phyloP scores from a whole-genome alignment of 2,888 invertebrate genomes.

The Chymomyza procnemis region DNA sequence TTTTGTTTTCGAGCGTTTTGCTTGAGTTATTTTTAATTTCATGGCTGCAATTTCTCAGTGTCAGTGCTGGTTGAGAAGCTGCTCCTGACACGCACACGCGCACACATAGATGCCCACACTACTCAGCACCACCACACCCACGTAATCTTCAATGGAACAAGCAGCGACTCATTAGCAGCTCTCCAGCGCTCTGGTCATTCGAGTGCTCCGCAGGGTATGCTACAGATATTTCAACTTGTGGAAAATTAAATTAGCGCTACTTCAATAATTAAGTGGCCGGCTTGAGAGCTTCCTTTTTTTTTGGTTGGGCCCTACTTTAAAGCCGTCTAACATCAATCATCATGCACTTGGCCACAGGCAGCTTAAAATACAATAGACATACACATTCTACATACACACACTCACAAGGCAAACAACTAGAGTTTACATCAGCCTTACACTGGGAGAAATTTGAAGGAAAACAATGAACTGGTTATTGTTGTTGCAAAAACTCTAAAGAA shows the following conservation, averaged over 20 bases:
- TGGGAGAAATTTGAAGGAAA: not conserved
- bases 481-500: too few relatives aligned
- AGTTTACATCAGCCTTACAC: not conserved
- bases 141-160: slow-evolving; percentile 16
- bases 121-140: not conserved
- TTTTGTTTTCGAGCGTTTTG: slow-evolving; percentile 64
- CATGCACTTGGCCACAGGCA: not conserved
- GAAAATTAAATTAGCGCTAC: slow-evolving; percentile 60
- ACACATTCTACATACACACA: not conserved
- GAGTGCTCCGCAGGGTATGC: slow-evolving; percentile 30
- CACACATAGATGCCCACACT: not conserved
- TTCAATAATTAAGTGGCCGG: slow-evolving; percentile 50
- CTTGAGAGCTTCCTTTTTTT: not conserved
- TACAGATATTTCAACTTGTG: slow-evolving; percentile 40
- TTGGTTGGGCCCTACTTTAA: not conserved
- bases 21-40: slow-evolving; percentile 71
- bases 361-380: not conserved
- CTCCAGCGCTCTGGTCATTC: slow-evolving; percentile 30
- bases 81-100: slow-evolving; percentile 36
- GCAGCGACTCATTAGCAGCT: slow-evolving; percentile 41
- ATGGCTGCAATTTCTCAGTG: slow-evolving; percentile 69
- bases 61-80: slow-evolving; percentile 49
- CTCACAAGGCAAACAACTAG: not conserved
- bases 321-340: slow-evolving; percentile 5
- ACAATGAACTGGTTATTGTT: too few relatives aligned